Conservation (phyloP, 2,888 invertebrate genomes). For the Leucoptera coffeella region DNA sequence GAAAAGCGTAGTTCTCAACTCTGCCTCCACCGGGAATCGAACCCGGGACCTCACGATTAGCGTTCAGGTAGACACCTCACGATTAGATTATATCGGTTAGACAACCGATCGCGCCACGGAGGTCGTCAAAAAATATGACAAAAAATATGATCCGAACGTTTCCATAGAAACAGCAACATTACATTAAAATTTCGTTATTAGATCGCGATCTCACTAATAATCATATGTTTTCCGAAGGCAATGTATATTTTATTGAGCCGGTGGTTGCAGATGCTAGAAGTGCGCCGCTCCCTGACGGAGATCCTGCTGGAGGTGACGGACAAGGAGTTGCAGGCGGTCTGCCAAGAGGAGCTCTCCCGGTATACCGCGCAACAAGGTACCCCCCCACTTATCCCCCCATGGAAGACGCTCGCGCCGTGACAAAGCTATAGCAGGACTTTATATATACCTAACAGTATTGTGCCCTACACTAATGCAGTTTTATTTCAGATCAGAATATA, state of each 20-base stretch:
- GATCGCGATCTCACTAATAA: too few species aligned
- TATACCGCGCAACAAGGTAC: constrained; percentile 82
- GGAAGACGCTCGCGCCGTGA: neutral
- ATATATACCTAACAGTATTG: neutral
- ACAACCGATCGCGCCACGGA: too few species aligned
- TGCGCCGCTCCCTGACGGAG: constrained; percentile 85
- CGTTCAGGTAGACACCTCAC: too few species aligned
- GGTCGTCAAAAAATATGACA: too few species aligned
- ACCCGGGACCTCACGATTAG: too few species aligned
- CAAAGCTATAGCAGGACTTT: neutral
- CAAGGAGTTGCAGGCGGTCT: constrained; percentile 78
- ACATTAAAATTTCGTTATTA: too few species aligned
- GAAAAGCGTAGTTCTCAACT: too few species aligned
- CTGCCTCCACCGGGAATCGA: too few species aligned
- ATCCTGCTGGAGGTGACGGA: constrained; percentile 91
- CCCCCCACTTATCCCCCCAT: constrained; percentile 5
- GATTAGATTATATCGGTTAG: too few species aligned
- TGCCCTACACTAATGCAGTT: constrained; percentile 29
- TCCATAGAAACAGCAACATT: too few species aligned
- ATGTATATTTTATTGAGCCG: neutral
- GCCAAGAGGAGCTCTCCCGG: constrained; percentile 79
- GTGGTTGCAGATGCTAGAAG: constrained; percentile 69
- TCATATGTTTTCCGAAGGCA: too few species aligned
- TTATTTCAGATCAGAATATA: constrained; percentile 44
- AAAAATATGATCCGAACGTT: too few species aligned